Percentiles rank a stretch among this genome's conserved stretches.
Conservation (phyloP, 2,888 invertebrate species). For the Syrphus vitripennis region DNA sequence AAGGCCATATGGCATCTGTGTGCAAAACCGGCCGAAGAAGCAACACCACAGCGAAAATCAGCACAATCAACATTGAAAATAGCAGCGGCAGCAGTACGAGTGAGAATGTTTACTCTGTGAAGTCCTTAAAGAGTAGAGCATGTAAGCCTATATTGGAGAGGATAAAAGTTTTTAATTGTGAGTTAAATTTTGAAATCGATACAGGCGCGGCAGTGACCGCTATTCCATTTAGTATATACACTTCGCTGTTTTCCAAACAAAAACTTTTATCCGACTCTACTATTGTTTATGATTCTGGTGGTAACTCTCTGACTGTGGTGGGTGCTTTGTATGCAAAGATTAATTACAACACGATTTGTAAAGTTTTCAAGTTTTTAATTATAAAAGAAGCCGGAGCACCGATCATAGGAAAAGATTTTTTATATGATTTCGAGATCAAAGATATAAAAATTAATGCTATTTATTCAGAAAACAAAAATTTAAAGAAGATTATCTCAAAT, state of each 20-base stretch:
- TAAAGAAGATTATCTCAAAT: slow-evolving; percentile 4
- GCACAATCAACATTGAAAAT: too few relatives aligned
- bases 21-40: too few relatives aligned
- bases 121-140: too few relatives aligned
- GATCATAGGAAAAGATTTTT: slow-evolving; percentile 14
- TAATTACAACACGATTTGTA: not conserved
- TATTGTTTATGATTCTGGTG: too few relatives aligned
- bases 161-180: not conserved
- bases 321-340: not conserved
- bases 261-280: too few relatives aligned
- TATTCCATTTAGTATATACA: not conserved
- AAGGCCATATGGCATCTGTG: too few relatives aligned
- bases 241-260: not conserved
- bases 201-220: not conserved
- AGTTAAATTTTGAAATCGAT: not conserved
- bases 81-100: too few relatives aligned
- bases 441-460: not conserved
- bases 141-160: not conserved
- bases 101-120: too few relatives aligned
- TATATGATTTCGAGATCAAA: not conserved
- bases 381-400: not conserved
- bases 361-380: not conserved
- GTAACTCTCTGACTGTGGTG: not conserved
- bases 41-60: too few relatives aligned
- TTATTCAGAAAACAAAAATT: not conserved